Conservation (phyloP, 2,797 vertebrate species). For the Sorex maritimensis region DNA sequence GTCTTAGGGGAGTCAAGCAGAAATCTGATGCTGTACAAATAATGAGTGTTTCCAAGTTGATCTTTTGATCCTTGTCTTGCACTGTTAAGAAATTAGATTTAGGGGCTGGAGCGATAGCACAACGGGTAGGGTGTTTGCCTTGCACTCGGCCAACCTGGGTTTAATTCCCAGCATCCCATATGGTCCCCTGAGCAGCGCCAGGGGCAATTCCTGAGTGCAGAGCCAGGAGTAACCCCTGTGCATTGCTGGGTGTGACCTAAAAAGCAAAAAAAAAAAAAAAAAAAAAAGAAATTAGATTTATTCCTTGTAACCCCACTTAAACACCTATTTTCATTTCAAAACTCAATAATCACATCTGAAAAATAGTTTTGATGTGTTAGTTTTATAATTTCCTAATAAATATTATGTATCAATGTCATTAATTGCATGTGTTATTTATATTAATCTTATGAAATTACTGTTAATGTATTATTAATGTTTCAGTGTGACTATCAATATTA, state of each 20-base stretch:
- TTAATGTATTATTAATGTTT: neutral
- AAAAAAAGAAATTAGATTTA: neutral
- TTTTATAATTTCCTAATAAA: slow-evolving; percentile 52
- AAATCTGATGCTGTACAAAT: neutral
- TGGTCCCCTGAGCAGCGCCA: too few relatives aligned
- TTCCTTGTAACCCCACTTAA: neutral
- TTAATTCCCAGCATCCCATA: too few relatives aligned
- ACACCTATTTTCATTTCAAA: slow-evolving; percentile 38
- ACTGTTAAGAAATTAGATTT: neutral
- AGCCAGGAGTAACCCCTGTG: too few relatives aligned
- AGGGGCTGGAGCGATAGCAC: neutral
- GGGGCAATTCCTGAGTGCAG: too few relatives aligned
- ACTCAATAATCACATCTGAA: neutral
- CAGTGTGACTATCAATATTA: neutral
- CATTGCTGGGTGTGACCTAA: too few relatives aligned
- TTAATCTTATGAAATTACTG: neutral
- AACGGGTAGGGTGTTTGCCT: too few relatives aligned
- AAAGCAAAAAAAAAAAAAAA: too few relatives aligned
- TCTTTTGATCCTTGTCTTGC: neutral
- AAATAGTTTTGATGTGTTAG: neutral
- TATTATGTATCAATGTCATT: neutral
- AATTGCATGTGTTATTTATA: neutral
- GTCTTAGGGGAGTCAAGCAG: neutral
- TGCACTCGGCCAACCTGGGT: too few relatives aligned
- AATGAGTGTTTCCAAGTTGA: neutral